A percentile compares a stretch with the other conserved stretches of the same genome.
These are phyloP conservation scores for Aphidius ervi DNA, from an alignment of 1,140 invertebrate species.

Conservation along the genomic window DNA sequence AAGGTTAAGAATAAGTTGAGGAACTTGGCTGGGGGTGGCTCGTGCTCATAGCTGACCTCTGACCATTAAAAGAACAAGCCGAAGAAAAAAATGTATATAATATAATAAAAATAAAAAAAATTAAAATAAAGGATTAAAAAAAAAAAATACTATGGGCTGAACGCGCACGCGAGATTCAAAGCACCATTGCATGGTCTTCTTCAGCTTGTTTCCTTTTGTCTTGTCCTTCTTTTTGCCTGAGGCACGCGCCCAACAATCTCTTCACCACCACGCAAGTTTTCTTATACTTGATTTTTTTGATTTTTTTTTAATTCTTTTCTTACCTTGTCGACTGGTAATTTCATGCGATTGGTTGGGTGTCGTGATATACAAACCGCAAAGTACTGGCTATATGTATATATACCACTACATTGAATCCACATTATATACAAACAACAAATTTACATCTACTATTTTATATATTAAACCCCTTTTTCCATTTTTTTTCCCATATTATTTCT, in stretches of 20 bases:
- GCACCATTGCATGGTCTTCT: background rate
- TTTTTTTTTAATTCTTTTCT: slow-evolving; percentile 2
- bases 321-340: slow-evolving; percentile 19
- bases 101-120: background rate
- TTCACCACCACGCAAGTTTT: slow-evolving; percentile 12
- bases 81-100: background rate
- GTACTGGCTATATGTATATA: background rate
- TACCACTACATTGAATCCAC: slow-evolving; percentile 1
- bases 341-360: slow-evolving; percentile 24
- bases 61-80: slow-evolving; percentile 42
- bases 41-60: slow-evolving; percentile 51
- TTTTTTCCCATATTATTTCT: background rate
- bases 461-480: background rate
- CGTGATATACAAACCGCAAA: slow-evolving; percentile 22
- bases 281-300: background rate
- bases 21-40: slow-evolving; percentile 36
- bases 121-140: background rate
- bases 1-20: slow-evolving; percentile 21
- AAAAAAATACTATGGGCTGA: slow-evolving; percentile 40
- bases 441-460: background rate
- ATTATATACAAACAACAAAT: background rate
- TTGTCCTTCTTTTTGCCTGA: slow-evolving; percentile 31
- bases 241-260: slow-evolving; percentile 41
- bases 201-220: background rate
- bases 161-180: slow-evolving; percentile 44